phyloP scores from a whole-genome alignment of 2,888 invertebrate genomes.

The Helobdella robusta region DNA sequence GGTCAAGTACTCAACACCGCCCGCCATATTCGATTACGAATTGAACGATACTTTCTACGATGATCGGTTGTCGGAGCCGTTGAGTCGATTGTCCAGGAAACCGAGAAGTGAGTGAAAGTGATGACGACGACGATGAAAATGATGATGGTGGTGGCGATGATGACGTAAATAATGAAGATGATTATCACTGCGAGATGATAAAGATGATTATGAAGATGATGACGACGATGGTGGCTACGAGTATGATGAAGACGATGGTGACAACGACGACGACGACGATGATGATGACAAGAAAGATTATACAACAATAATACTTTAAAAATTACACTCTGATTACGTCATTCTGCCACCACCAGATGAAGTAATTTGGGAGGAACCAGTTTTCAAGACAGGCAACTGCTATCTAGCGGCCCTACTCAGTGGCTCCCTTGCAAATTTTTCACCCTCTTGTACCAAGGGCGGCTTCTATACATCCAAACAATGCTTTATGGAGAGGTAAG shows the following conservation, averaged over 20 bases:
- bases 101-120: background rate
- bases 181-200: too few species aligned
- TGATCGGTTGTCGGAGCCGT: background rate
- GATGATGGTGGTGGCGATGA: too few species aligned
- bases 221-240: too few species aligned
- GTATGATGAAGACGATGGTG: too few species aligned
- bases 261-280: too few species aligned
- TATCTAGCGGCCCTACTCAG: background rate
- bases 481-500: constrained; percentile 19
- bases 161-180: too few species aligned
- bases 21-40: background rate
- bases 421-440: constrained; percentile 15
- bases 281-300: too few species aligned
- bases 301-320: too few species aligned
- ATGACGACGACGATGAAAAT: background rate
- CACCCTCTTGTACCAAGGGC: constrained; percentile 11
- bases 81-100: background rate
- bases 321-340: too few species aligned
- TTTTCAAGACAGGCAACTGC: background rate
- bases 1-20: background rate
- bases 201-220: too few species aligned
- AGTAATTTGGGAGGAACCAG: constrained; percentile 19
- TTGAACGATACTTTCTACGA: constrained; percentile 3
- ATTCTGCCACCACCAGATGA: too few species aligned
- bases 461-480: constrained; percentile 19